Percentiles rank a stretch among this genome's conserved stretches.
phyloP scores from a whole-genome alignment of 1,140 invertebrate genomes.

The Fopius arisanus region DNA sequence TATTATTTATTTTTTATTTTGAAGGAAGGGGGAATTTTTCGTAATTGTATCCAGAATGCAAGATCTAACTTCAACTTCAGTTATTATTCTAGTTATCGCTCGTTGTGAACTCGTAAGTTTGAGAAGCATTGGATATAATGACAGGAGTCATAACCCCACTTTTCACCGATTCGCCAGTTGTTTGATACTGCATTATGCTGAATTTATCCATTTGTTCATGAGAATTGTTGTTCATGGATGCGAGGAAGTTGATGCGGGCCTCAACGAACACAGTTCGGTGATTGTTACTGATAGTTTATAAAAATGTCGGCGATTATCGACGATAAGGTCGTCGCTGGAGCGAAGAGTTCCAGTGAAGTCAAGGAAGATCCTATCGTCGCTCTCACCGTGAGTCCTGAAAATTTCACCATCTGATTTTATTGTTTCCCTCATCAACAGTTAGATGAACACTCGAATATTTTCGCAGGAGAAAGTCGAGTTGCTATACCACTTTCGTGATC shows the following conservation, averaged over 20 bases:
- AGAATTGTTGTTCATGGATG: neutral
- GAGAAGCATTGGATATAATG: neutral
- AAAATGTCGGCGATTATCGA: conserved; percentile 60
- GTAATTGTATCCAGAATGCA: too few relatives aligned
- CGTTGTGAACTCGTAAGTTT: neutral
- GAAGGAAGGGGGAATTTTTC: too few relatives aligned
- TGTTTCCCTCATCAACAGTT: neutral
- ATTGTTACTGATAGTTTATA: neutral
- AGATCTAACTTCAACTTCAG: neutral
- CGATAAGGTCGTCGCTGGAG: conserved; percentile 62
- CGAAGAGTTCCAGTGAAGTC: conserved; percentile 52
- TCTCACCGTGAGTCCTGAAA: conserved; percentile 49
- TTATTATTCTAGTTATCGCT: neutral
- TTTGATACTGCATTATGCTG: neutral
- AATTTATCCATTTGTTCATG: neutral
- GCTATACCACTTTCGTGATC: conserved; percentile 76
- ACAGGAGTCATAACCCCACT: neutral
- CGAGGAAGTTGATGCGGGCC: neutral
- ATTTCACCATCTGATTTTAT: neutral
- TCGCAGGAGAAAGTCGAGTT: conserved; percentile 72
- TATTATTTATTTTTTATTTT: too few relatives aligned
- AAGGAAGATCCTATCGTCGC: conserved; percentile 62
- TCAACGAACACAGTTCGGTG: neutral
- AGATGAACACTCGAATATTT: conserved; percentile 34
- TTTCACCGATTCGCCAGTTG: neutral